Conservation (phyloP, 2,113 vertebrate species). For the Crypturellus undulatus region DNA sequence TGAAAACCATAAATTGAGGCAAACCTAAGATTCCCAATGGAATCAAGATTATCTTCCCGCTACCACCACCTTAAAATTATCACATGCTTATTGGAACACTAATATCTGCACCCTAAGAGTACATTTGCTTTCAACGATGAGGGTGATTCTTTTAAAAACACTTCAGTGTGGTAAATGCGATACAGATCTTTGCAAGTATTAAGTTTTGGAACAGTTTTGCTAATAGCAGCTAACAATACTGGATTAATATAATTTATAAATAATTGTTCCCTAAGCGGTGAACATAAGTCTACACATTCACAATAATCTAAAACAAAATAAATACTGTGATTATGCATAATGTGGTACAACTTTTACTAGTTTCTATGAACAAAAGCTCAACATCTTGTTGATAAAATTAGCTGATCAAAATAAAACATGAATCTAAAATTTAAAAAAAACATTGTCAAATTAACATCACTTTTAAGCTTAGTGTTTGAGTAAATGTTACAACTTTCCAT, state of each 20-base stretch:
- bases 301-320: slow-evolving; percentile 80
- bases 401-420: slow-evolving; percentile 76
- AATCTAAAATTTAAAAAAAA: slow-evolving; percentile 49
- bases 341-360: slow-evolving; percentile 74
- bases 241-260: slow-evolving; percentile 83
- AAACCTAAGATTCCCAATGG: slow-evolving; percentile 87
- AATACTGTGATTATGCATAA: slow-evolving; percentile 81
- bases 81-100: slow-evolving; percentile 83
- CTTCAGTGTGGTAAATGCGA: slow-evolving; percentile 80
- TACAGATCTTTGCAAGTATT: slow-evolving; percentile 76
- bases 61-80: slow-evolving; percentile 84
- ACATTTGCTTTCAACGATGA: slow-evolving; percentile 81
- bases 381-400: slow-evolving; percentile 74
- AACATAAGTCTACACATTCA: slow-evolving; percentile 80
- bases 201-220: slow-evolving; percentile 78
- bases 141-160: slow-evolving; percentile 77
- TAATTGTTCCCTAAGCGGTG: slow-evolving; percentile 83
- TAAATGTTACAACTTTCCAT: slow-evolving; percentile 35
- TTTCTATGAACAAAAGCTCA: slow-evolving; percentile 75
- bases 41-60: slow-evolving; percentile 89
- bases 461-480: slow-evolving; percentile 72
- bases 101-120: slow-evolving; percentile 78
- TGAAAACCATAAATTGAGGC: slow-evolving; percentile 84
- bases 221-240: slow-evolving; percentile 82
- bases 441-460: slow-evolving; percentile 78